Percentiles rank a stretch among this genome's conserved stretches.
These are phyloP conservation scores for Tinea trinotella DNA, from an alignment of 2,888 invertebrate species.

Conservation along the genomic window DNA sequence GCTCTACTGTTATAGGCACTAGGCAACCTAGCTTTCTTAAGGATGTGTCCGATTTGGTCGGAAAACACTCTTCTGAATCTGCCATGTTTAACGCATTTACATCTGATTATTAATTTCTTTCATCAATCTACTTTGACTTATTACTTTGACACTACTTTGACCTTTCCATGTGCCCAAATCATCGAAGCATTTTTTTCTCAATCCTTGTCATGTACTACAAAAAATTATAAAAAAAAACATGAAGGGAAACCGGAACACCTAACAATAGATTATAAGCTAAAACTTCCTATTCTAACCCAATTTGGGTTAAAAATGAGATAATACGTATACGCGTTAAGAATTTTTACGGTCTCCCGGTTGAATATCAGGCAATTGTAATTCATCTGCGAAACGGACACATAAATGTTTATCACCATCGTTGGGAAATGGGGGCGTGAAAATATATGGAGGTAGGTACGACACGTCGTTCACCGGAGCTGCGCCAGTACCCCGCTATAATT, in stretches of 20 bases:
- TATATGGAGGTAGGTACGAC: constrained; percentile 4
- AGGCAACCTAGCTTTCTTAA: too few species aligned
- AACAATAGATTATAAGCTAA: neutral
- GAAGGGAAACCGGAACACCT: neutral
- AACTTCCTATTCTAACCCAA: constrained; percentile 8
- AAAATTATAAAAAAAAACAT: neutral
- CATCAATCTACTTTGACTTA: too few species aligned
- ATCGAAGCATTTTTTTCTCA: too few species aligned
- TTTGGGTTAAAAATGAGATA: constrained; percentile 25
- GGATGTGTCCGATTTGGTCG: too few species aligned
- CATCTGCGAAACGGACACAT: constrained; percentile 32
- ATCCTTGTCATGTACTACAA: neutral
- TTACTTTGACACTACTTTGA: too few species aligned
- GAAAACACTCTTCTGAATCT: too few species aligned
- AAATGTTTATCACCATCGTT: constrained; percentile 33
- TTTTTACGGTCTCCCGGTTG: constrained; percentile 27
- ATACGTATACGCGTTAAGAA: constrained; percentile 29
- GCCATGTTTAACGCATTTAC: too few species aligned
- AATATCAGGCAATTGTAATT: constrained; percentile 33
- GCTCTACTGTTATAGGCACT: too few species aligned
- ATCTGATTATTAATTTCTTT: too few species aligned
- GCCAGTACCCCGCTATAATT: neutral
- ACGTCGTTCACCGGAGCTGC: neutral
- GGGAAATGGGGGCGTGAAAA: constrained; percentile 12
- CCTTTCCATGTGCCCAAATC: too few species aligned